Evolutionary conservation across 1,140 invertebrate genomes (phyloP), one percentile per base, ranked within the genome.

Genomic region (Scaptodrosophila lebanonensis): DNA sequence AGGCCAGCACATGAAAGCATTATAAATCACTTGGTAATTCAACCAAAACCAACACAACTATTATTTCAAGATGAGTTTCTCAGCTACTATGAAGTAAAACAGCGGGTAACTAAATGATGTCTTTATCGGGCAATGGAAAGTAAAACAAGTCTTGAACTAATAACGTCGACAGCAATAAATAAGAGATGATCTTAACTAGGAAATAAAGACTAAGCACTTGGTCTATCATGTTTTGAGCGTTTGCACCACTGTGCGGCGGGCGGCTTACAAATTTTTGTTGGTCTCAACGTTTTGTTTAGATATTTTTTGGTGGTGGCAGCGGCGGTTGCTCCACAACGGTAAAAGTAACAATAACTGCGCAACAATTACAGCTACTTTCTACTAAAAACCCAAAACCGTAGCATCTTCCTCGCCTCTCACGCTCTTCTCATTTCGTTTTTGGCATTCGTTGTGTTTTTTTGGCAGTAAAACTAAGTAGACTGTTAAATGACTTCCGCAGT

Each of bases 401-500:
- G 36, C 54, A 68, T 79, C 56, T 79, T 62, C 30, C 44, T 49
- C 38, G 42, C 39, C 29, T 17, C 48, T 48, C 42, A 40, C 33
- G 47, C 49, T 22, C 17, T 13, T 39, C n/a, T 12, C 47, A 38
- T 48, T 57, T 30, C 25, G 17, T 9, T 7, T 16, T 13, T 35
- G 45, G 44, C 8, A 25, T 25, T 30, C 38, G 43, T 40, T 51
- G 17, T 51, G 32, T 22, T 53, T 59, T 65, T 65, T 65, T 65
- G 62, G 60, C 62, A 50, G 44, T 29, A 51, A 66, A 67, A 57
- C 58, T 67, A 67, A 79, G 53, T 67, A 79, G 73, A 77, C 68
- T 59, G 68, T 73, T 69, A 73, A 79, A 79, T 82, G 60, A 79
- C 75, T 68, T 79, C 75, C 73, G 75, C 52, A 66, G 42, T 48